phyloP scores from a whole-genome alignment of 2,113 vertebrate species.

The Syngnathus scovelli region DNA sequence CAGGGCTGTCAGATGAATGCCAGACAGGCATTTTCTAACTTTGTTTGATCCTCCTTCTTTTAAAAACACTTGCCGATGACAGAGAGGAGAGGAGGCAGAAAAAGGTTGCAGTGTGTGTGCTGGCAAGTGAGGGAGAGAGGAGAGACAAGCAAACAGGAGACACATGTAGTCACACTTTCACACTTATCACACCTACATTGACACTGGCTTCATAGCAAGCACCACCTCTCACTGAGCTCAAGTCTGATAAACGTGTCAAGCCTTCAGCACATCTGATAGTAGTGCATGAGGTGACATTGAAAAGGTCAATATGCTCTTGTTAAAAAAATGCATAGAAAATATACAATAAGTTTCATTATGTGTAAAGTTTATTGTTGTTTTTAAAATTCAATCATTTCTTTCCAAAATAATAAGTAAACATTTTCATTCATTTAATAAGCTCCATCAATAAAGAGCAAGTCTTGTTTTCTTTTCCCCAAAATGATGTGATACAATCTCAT shows the following conservation, averaged over 20 bases:
- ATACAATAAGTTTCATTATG: background rate
- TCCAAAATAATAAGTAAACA: too few relatives aligned
- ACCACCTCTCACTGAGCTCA: constrained; percentile 31
- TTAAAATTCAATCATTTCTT: too few relatives aligned
- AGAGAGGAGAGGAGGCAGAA: constrained; percentile 54
- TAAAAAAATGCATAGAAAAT: background rate
- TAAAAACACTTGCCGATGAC: constrained; percentile 58
- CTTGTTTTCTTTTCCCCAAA: background rate
- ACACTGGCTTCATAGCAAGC: constrained; percentile 54
- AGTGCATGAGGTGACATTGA: constrained; percentile 12
- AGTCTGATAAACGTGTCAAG: constrained; percentile 46
- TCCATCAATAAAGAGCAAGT: background rate
- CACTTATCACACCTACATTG: constrained; percentile 61
- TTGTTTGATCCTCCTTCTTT: constrained; percentile 65
- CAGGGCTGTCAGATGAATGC: constrained; percentile 67
- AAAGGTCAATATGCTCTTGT: constrained; percentile 8
- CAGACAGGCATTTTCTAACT: constrained; percentile 64
- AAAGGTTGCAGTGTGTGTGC: constrained; percentile 44
- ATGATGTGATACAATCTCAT: background rate
- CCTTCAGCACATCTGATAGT: constrained; percentile 23
- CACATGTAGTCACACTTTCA: constrained; percentile 64
- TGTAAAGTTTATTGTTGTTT: too few relatives aligned
- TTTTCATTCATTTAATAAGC: too few relatives aligned
- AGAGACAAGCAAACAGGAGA: constrained; percentile 59
- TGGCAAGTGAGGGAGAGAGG: constrained; percentile 35